Conservation (phyloP, 2,797 vertebrate genomes). For the Enteromius radiatus region DNA sequence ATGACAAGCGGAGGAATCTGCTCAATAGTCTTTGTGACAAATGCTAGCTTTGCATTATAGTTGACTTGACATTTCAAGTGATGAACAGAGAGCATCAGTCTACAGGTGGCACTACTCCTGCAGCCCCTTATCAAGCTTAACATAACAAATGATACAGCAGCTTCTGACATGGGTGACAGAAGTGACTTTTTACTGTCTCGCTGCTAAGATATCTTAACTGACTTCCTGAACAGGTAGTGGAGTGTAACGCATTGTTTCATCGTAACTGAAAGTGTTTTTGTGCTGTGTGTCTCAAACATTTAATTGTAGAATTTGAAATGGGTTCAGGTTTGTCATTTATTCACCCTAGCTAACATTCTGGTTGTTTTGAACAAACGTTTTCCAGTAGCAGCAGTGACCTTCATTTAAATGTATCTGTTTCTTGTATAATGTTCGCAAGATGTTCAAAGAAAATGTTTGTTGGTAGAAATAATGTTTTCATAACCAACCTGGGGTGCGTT, state of each 20-base stretch:
- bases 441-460: neutral
- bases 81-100: constrained; percentile 58
- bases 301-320: neutral
- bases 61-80: constrained; percentile 73
- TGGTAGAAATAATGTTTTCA: neutral
- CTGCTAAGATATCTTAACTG: constrained; percentile 83
- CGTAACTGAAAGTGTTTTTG: neutral
- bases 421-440: neutral
- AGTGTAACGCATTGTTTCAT: neutral
- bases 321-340: neutral
- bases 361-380: neutral
- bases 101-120: constrained; percentile 66
- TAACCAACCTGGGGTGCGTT: neutral
- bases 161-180: constrained; percentile 5
- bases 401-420: neutral
- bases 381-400: neutral
- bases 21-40: constrained; percentile 69
- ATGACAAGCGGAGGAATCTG: constrained; percentile 67
- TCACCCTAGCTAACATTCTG: neutral
- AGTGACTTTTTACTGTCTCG: constrained; percentile 63
- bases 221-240: constrained; percentile 82
- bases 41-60: constrained; percentile 78
- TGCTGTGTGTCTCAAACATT: neutral
- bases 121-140: constrained; percentile 77
- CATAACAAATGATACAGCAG: constrained; percentile 84